phyloP scores from a whole-genome alignment of 2,797 vertebrate species.

The Enteromius argenteus region DNA sequence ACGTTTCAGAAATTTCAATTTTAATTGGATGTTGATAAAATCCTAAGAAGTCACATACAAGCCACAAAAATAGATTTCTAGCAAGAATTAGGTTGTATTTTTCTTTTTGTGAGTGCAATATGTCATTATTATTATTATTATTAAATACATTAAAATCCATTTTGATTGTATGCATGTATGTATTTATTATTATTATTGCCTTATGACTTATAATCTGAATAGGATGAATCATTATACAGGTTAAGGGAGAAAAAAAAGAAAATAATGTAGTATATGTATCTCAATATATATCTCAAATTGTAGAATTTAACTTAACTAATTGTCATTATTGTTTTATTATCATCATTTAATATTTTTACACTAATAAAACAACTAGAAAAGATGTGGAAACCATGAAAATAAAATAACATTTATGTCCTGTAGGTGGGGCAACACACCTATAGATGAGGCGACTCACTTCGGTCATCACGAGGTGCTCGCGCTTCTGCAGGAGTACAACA shows the following conservation, averaged over 20 bases:
- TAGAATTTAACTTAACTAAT: not conserved
- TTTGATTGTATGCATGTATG: not conserved
- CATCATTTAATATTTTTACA: not conserved
- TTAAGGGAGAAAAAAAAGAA: not conserved
- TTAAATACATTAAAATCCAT: not conserved
- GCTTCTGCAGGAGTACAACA: slow-evolving; percentile 92
- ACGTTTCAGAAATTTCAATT: not conserved
- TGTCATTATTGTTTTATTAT: not conserved
- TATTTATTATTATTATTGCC: not conserved
- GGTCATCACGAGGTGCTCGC: slow-evolving; percentile 96
- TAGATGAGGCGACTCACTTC: slow-evolving; percentile 96
- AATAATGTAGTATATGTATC: too few relatives aligned
- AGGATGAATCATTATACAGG: not conserved
- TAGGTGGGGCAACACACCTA: slow-evolving; percentile 98
- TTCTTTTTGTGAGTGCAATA: not conserved
- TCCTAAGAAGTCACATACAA: not conserved
- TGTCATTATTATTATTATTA: not conserved
- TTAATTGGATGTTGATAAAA: not conserved
- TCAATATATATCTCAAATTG: too few relatives aligned
- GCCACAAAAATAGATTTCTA: not conserved
- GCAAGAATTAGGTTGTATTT: not conserved
- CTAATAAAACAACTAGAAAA: not conserved
- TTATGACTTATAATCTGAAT: not conserved
- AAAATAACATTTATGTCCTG: not conserved
- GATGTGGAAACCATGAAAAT: not conserved